Conservation (phyloP, 2,113 vertebrate species). For the Pteruthius melanotis region DNA sequence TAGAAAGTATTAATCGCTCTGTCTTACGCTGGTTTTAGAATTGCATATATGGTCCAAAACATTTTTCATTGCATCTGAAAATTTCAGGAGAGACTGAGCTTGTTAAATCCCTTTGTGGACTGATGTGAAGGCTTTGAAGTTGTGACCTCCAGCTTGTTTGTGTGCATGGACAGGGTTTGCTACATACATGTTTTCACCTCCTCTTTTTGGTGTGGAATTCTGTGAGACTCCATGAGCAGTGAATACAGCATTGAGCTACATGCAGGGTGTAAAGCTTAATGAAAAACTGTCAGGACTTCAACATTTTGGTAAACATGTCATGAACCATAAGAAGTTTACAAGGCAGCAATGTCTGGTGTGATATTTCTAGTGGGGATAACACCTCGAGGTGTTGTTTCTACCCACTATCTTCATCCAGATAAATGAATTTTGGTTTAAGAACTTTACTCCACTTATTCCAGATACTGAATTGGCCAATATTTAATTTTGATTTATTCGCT, state of each 20-base stretch:
- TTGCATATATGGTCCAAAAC: neutral
- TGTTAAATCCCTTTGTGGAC: neutral
- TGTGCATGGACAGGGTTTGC: neutral
- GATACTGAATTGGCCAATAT: neutral
- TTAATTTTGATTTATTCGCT: neutral
- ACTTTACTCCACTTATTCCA: neutral
- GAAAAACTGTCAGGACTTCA: neutral
- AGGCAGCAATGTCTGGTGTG: neutral
- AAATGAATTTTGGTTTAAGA: neutral
- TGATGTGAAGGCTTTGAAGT: neutral
- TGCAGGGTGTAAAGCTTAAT: neutral
- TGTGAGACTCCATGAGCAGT: neutral
- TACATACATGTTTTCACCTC: fast-evolving
- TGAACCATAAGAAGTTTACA: neutral
- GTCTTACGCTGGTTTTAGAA: neutral
- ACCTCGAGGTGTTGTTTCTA: neutral
- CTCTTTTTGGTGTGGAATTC: neutral
- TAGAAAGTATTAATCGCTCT: neutral
- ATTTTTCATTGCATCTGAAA: neutral
- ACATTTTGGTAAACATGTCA: neutral
- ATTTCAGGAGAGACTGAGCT: neutral
- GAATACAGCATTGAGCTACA: neutral
- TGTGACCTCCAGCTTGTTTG: neutral
- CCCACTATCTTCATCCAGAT: fast-evolving
- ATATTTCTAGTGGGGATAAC: neutral